Evolutionary conservation across 2,113 vertebrate species (phyloP).

Genomic region (Melanerpes formicivorus): DNA sequence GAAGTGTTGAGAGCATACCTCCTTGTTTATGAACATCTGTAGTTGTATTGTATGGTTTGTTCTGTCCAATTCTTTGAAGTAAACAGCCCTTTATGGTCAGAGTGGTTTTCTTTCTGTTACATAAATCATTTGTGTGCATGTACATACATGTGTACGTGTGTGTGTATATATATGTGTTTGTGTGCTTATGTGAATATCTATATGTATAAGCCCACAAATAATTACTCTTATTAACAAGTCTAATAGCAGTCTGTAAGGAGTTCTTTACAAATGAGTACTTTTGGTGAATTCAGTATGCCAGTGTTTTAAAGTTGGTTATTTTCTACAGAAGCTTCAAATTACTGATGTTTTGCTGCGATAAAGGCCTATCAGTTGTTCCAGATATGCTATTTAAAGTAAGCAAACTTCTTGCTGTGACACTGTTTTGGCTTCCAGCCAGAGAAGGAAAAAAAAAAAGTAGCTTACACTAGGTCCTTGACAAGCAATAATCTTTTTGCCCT

Average conservation of each 20-base stretch:
- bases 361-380: constrained; percentile 20
- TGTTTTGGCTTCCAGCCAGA: constrained; percentile 4
- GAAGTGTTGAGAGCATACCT: background rate
- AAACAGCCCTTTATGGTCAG: background rate
- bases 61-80: background rate
- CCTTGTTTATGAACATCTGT: background rate
- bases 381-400: background rate
- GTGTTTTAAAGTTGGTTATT: background rate
- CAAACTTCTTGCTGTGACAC: background rate
- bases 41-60: background rate
- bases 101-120: background rate
- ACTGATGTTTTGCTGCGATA: constrained; percentile 38
- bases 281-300: background rate
- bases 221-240: background rate
- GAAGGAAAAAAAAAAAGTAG: background rate
- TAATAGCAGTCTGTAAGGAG: background rate
- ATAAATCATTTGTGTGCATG: background rate
- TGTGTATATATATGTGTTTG: too few relatives aligned
- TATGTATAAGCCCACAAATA: background rate
- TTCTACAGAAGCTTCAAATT: background rate
- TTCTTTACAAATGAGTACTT: background rate
- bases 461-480: background rate
- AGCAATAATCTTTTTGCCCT: background rate
- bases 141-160: too few relatives aligned
- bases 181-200: too few relatives aligned